Percentiles rank a stretch among this genome's conserved stretches.
Conservation (phyloP, 2,797 vertebrate genomes). For the Semaprochilodus insignis region DNA sequence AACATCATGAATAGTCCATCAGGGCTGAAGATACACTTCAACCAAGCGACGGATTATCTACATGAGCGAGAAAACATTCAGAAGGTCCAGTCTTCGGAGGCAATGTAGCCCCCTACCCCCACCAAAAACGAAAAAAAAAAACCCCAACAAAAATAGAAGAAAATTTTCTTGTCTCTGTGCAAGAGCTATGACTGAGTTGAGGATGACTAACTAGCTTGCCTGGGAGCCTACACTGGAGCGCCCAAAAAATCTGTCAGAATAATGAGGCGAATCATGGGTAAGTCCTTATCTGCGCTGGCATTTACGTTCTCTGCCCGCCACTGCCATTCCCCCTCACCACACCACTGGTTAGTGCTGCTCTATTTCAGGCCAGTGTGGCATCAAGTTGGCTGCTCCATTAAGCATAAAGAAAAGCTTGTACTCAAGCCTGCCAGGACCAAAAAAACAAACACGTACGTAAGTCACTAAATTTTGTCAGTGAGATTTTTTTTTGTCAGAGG, state of each 20-base stretch:
- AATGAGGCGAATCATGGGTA: slow-evolving; percentile 73
- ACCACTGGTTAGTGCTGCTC: slow-evolving; percentile 62
- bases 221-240: slow-evolving; percentile 61
- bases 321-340: slow-evolving; percentile 48
- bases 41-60: background rate
- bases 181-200: slow-evolving; percentile 26
- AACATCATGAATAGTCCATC: background rate
- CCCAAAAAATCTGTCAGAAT: slow-evolving; percentile 72
- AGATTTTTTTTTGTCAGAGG: background rate
- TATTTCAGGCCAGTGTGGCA: slow-evolving; percentile 52
- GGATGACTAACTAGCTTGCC: slow-evolving; percentile 59
- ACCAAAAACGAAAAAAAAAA: background rate
- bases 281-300: slow-evolving; percentile 72
- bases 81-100: background rate
- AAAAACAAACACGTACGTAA: slow-evolving; percentile 24
- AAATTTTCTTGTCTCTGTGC: slow-evolving; percentile 15
- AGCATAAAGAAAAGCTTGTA: slow-evolving; percentile 34
- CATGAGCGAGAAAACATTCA: background rate
- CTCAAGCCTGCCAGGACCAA: slow-evolving; percentile 20
- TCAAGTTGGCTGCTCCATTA: background rate
- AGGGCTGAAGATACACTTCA: background rate
- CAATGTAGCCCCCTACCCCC: background rate
- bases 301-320: slow-evolving; percentile 55
- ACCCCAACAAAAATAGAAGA: too few species aligned
- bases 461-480: background rate